Base-by-base conservation (phyloP, 2,113 vertebrate species). In the Charina bottae region DNA sequence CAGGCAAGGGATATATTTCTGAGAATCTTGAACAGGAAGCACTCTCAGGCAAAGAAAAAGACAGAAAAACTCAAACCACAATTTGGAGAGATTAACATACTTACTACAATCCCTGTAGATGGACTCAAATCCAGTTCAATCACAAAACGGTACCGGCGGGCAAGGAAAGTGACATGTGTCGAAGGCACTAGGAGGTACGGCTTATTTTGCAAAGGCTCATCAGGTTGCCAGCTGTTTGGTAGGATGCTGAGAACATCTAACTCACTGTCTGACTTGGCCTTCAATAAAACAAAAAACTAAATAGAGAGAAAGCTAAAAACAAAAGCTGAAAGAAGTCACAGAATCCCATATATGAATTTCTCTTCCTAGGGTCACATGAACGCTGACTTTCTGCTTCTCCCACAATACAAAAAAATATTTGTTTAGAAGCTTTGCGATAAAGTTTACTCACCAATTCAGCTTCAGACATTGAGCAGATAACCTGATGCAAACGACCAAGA, bases 81-180 rank as follows among this genome's bases (percentile, higher is more conserved):
- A n/a, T 12, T 17, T 24, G 58, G 24, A 37, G 53, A 55, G 37
- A 72, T 0, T 90, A 53, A 42, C 23, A 60, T 62, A 64, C 98
- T 98, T 95, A 99, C 99, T 98, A 99, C 99, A 87, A 99, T 99
- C 85, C 99, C 98, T 0, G 99, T 99, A 95, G 99, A 99, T 42
- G 99, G 99, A 96, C 99, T 99, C 91, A 99, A 98, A 91, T 99
- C 99, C 91, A 99, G 97, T 93, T 99, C 98, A 88, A 99, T 99
- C 94, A 99, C 98, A 93, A 99, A 99, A 83, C 99, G 98, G 97
- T 99, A 99, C 91, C 98, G 98, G 42, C 98, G 98, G 28, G 99
- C 99, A 97, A 99, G 97, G 97, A 99, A 99, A 92, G 98, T 99
- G 94, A 99, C 98, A 11, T 97, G 98, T 0, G 99, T 99, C 2